Evolutionary conservation across 2,888 invertebrate genomes (phyloP).

Genomic region (Archips crataeganus): DNA sequence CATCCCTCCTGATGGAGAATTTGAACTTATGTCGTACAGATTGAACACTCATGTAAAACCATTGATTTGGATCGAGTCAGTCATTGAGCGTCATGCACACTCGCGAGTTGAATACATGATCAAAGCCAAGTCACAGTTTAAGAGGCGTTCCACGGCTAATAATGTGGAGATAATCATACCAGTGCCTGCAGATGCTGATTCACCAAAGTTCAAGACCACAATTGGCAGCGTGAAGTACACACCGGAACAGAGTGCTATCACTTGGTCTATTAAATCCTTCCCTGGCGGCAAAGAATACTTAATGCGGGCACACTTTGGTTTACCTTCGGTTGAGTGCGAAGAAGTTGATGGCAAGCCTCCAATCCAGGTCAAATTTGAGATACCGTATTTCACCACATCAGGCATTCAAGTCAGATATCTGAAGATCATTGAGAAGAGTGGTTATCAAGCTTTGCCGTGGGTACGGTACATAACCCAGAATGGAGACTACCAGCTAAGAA

Average conservation of each 20-base stretch:
- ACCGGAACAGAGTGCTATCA: conserved; percentile 98
- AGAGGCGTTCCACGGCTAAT: conserved; percentile 98
- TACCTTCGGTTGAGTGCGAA: conserved; percentile 98
- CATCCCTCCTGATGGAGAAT: conserved; percentile 99
- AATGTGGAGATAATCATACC: conserved; percentile 99
- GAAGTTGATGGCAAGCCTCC: conserved; percentile 98
- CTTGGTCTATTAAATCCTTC: conserved; percentile 99
- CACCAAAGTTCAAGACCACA: conserved; percentile 99
- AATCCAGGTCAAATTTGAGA: conserved; percentile 99
- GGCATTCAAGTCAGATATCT: conserved; percentile 98
- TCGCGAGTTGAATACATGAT: conserved; percentile 99
- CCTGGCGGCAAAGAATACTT: conserved; percentile 99
- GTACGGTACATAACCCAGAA: conserved; percentile 99
- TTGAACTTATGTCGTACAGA: conserved; percentile 99
- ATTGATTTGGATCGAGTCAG: conserved; percentile 99
- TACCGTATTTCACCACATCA: conserved; percentile 99
- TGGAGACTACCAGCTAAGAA: conserved; percentile 98
- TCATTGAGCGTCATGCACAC: conserved; percentile 98
- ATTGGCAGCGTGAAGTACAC: conserved; percentile 99
- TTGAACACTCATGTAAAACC: conserved; percentile 99
- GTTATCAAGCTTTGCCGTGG: conserved; percentile 99
- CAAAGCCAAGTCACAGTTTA: conserved; percentile 99
- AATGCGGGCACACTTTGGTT: conserved; percentile 98
- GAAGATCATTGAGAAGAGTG: conserved; percentile 99
- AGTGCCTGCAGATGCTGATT: conserved; percentile 98